Conservation (phyloP, 2,113 vertebrate genomes). For the Peromyscus leucopus region DNA sequence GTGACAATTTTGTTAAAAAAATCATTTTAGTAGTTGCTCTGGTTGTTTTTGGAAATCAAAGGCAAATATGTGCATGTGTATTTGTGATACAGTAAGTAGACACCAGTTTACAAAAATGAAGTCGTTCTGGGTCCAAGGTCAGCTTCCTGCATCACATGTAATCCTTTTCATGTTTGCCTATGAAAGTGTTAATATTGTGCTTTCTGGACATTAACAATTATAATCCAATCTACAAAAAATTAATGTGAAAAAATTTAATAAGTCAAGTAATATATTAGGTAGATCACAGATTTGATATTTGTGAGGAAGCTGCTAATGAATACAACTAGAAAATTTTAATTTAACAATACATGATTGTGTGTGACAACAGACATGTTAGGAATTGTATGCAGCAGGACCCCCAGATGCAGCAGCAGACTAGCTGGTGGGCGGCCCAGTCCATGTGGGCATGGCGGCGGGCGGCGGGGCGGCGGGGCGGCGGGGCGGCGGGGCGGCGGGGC, state of each 20-base stretch:
- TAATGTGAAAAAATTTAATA: not conserved
- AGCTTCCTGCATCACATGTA: not conserved
- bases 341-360: not conserved
- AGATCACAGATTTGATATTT: not conserved
- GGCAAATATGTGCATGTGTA: not conserved
- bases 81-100: not conserved
- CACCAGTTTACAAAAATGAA: not conserved
- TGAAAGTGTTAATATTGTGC: not conserved
- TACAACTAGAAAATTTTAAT: not conserved
- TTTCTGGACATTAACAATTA: not conserved
- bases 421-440: no score
- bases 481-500: no score
- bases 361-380: not conserved
- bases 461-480: no score
- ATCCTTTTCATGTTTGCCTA: not conserved
- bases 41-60: constrained; percentile 5
- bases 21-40: not conserved
- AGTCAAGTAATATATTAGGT: not conserved
- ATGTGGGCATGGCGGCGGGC: no score
- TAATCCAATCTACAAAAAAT: not conserved
- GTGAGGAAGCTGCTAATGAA: not conserved
- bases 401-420: no score
- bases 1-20: not conserved
- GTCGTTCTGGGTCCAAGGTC: not conserved
- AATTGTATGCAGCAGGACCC: no score